Evolutionary conservation across 2,888 invertebrate genomes (phyloP).

Genomic region (Apamea anceps): DNA sequence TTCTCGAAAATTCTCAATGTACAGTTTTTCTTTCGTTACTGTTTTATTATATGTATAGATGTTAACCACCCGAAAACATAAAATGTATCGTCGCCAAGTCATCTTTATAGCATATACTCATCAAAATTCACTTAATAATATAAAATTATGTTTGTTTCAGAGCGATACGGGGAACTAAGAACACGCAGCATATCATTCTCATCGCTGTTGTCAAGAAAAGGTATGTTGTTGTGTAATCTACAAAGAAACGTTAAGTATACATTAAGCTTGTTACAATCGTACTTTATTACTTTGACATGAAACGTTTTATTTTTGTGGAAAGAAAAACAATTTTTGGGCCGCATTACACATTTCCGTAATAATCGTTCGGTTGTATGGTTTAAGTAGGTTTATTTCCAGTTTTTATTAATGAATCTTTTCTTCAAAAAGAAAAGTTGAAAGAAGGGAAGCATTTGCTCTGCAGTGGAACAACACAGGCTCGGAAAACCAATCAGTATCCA

Average conservation of each 20-base stretch:
- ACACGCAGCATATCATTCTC: slow-evolving; percentile 94
- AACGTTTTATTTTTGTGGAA: slow-evolving; percentile 1
- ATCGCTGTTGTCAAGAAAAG: slow-evolving; percentile 96
- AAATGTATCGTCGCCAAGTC: background rate
- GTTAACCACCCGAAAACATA: background rate
- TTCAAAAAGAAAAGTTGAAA: background rate
- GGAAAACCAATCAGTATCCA: background rate
- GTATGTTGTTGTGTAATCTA: slow-evolving; percentile 86
- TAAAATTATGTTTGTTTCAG: slow-evolving; percentile 88
- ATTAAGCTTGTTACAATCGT: slow-evolving; percentile 51
- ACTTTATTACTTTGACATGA: slow-evolving; percentile 25
- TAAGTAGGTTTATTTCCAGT: background rate
- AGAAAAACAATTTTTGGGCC: background rate
- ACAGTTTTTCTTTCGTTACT: no score
- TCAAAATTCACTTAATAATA: slow-evolving; percentile 27
- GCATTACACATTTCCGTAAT: background rate
- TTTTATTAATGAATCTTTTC: background rate
- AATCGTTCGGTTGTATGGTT: background rate
- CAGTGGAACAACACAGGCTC: no score
- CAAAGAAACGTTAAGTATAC: slow-evolving; percentile 32
- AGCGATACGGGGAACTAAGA: slow-evolving; percentile 93
- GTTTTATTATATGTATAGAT: no score
- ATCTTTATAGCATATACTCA: background rate
- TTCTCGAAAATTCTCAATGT: no score
- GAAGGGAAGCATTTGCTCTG: background rate